Conservation (phyloP, 2,113 vertebrate species). For the Serilophus lunatus region DNA sequence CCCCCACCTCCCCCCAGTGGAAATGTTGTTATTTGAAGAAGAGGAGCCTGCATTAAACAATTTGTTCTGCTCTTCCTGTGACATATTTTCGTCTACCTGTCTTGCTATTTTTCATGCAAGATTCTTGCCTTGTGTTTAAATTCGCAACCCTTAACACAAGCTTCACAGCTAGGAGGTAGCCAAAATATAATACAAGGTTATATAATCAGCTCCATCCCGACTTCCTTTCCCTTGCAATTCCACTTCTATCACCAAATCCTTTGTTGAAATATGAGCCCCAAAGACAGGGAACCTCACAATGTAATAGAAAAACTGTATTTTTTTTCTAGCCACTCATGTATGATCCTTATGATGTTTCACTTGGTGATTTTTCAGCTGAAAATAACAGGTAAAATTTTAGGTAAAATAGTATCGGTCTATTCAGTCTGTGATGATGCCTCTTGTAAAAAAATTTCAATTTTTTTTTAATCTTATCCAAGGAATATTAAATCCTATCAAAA, state of each 20-base stretch:
- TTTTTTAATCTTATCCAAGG: background rate
- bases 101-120: background rate
- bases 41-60: background rate
- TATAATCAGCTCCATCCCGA: background rate
- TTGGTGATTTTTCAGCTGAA: background rate
- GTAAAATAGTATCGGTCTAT: background rate
- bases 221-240: background rate
- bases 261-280: background rate
- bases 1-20: rapidly evolving
- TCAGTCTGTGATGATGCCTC: background rate
- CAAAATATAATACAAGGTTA: background rate
- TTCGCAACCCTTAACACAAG: background rate
- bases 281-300: rapidly evolving
- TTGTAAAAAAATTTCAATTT: background rate
- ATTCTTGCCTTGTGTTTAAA: background rate
- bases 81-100: background rate
- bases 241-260: background rate
- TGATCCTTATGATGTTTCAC: background rate
- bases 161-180: background rate
- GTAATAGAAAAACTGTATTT: background rate
- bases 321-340: background rate
- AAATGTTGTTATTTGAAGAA: rapidly evolving
- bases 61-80: background rate
- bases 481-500: background rate
- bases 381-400: background rate